A percentile compares a stretch with the other conserved stretches of the same genome.
Evolutionary conservation across 1,140 invertebrate genomes (phyloP).

Genomic region (Orius laevigatus): DNA sequence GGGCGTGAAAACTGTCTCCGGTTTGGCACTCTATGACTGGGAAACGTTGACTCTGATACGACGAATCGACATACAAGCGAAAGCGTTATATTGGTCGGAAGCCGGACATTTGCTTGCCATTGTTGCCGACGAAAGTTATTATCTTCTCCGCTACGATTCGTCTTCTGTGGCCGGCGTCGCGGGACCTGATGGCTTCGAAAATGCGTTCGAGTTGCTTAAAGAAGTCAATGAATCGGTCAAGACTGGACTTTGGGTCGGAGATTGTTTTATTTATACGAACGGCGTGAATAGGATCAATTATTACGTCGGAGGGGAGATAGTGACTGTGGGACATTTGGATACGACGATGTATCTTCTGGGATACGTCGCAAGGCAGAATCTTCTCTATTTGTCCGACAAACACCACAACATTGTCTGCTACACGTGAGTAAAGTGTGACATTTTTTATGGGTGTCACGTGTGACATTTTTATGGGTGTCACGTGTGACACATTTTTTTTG

Average conservation of each 20-base stretch:
- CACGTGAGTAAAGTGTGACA: conserved; percentile 21
- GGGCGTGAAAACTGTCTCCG: conserved; percentile 84
- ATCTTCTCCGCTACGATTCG: conserved; percentile 78
- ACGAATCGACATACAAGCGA: conserved; percentile 86
- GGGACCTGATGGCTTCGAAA: conserved; percentile 84
- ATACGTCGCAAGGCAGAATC: conserved; percentile 93
- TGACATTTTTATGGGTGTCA: no score
- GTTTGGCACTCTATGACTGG: conserved; percentile 95
- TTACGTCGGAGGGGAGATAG: conserved; percentile 97
- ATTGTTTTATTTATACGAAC: conserved; percentile 99
- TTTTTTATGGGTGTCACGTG: neutral
- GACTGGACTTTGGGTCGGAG: conserved; percentile 96
- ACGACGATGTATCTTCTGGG: conserved; percentile 77
- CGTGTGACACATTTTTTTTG: no score
- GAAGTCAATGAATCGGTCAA: conserved; percentile 87
- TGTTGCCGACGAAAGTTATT: conserved; percentile 92
- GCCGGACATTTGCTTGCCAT: conserved; percentile 86
- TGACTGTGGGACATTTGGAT: conserved; percentile 94
- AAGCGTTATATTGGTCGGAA: conserved; percentile 93
- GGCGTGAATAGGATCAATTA: conserved; percentile 94
- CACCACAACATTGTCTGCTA: conserved; percentile 90
- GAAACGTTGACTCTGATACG: conserved; percentile 80
- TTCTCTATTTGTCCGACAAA: conserved; percentile 93
- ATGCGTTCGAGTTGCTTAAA: conserved; percentile 84
- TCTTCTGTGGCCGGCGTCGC: conserved; percentile 52